phyloP scores from a whole-genome alignment of 2,888 invertebrate species.

The Pristionchus exspectatus region DNA sequence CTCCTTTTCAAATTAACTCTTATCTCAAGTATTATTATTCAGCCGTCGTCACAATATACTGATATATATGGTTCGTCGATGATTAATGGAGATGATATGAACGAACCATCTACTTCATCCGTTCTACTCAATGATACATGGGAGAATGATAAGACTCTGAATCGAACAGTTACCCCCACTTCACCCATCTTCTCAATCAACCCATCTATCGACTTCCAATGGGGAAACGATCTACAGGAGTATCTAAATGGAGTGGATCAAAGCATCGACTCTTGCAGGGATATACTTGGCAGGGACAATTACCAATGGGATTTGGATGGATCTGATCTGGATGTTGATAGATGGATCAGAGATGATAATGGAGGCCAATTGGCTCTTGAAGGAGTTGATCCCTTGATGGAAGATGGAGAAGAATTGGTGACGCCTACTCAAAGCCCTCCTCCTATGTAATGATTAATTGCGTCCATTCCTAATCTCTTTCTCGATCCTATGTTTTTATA shows the following conservation, averaged over 20 bases:
- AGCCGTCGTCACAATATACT: not conserved
- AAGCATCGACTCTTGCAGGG: slow-evolving; percentile 68
- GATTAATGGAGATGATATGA: not conserved
- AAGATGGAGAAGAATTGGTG: slow-evolving; percentile 11
- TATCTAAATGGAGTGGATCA: slow-evolving; percentile 70
- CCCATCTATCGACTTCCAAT: slow-evolving; percentile 62
- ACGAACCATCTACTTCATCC: not conserved
- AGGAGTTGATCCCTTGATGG: not conserved
- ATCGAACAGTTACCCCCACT: slow-evolving; percentile 8
- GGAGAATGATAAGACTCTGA: not conserved
- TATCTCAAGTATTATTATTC: not conserved
- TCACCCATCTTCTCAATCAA: slow-evolving; percentile 56
- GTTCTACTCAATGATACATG: not conserved
- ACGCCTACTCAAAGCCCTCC: slow-evolving; percentile 28
- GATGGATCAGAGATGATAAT: slow-evolving; percentile 27
- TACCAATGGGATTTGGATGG: slow-evolving; percentile 42
- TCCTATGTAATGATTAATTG: not conserved
- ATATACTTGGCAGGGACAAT: slow-evolving; percentile 57
- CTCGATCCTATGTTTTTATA: not conserved
- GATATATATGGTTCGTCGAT: not conserved
- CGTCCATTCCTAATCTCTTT: not conserved
- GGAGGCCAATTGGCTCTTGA: slow-evolving; percentile 12
- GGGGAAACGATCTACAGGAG: slow-evolving; percentile 65
- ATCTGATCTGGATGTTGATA: slow-evolving; percentile 8
- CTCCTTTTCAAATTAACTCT: not conserved